Evolutionary conservation across 2,888 invertebrate species (phyloP).

Genomic region (Lomographa bimaculata): DNA sequence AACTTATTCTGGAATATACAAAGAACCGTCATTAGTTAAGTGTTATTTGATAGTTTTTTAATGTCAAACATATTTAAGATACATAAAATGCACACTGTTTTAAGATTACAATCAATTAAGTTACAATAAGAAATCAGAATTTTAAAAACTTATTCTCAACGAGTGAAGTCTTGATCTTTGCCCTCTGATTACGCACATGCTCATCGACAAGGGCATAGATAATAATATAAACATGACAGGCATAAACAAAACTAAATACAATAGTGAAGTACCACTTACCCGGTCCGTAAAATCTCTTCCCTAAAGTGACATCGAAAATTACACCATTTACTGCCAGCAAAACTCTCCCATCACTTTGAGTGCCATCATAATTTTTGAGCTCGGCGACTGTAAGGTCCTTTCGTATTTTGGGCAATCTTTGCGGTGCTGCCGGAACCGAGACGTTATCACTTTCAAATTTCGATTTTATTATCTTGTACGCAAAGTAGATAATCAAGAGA

Average conservation of each 20-base stretch:
- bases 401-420: constrained; percentile 90
- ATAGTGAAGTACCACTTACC: constrained; percentile 81
- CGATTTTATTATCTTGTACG: constrained; percentile 85
- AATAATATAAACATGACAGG: no score
- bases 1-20: no score
- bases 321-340: constrained; percentile 96
- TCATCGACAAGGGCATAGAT: no score
- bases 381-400: constrained; percentile 95
- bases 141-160: constrained; percentile 12
- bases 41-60: no score
- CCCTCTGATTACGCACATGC: constrained; percentile 27
- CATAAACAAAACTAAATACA: constrained; percentile 26
- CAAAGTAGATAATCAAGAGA: constrained; percentile 72
- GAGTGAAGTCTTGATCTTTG: constrained; percentile 31
- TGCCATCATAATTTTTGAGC: constrained; percentile 92
- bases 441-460: constrained; percentile 66
- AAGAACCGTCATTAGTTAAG: no score
- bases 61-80: no score
- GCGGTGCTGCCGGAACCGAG: constrained; percentile 68
- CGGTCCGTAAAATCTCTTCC: constrained; percentile 96
- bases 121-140: no score
- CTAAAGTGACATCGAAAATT: constrained; percentile 97
- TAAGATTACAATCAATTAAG: no score
- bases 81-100: no score
- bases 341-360: constrained; percentile 92